Conservation (phyloP, 2,888 invertebrate species). For the Harpalus rufipes region DNA sequence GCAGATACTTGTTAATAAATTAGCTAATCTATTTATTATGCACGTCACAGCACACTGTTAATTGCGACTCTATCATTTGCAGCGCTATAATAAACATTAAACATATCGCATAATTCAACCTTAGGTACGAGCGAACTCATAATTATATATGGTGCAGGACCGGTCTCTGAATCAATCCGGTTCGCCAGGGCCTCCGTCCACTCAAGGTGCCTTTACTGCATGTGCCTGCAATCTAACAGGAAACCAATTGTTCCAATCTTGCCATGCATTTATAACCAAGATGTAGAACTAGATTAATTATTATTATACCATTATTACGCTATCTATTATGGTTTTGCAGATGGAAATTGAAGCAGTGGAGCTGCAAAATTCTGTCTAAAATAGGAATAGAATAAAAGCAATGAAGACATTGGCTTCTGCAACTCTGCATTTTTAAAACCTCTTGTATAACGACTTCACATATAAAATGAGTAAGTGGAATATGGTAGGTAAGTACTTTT, state of each 20-base stretch:
- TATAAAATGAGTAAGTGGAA: too few species aligned
- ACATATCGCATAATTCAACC: conserved; percentile 77
- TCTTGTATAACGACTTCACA: too few species aligned
- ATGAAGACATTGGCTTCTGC: too few species aligned
- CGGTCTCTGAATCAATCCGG: conserved; percentile 65
- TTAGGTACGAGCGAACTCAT: conserved; percentile 70
- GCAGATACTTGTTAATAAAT: conserved; percentile 72
- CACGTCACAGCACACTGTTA: conserved; percentile 76
- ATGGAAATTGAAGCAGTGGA: too few species aligned
- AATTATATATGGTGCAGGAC: conserved; percentile 63
- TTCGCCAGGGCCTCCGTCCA: conserved; percentile 15
- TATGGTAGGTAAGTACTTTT: too few species aligned
- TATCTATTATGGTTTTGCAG: too few species aligned
- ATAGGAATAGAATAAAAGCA: too few species aligned
- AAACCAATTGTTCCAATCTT: background rate
- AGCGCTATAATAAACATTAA: conserved; percentile 77
- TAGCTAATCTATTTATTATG: conserved; percentile 75
- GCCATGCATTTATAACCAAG: background rate
- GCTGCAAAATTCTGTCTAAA: too few species aligned
- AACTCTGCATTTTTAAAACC: too few species aligned
- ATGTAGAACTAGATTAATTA: too few species aligned
- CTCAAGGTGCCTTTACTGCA: background rate
- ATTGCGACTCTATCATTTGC: conserved; percentile 76
- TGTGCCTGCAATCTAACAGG: background rate
- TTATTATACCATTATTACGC: too few species aligned